Percentiles rank a stretch among this genome's conserved stretches.
Evolutionary conservation across 2,888 invertebrate species (phyloP).

Genomic region (Electrophaes corylata): DNA sequence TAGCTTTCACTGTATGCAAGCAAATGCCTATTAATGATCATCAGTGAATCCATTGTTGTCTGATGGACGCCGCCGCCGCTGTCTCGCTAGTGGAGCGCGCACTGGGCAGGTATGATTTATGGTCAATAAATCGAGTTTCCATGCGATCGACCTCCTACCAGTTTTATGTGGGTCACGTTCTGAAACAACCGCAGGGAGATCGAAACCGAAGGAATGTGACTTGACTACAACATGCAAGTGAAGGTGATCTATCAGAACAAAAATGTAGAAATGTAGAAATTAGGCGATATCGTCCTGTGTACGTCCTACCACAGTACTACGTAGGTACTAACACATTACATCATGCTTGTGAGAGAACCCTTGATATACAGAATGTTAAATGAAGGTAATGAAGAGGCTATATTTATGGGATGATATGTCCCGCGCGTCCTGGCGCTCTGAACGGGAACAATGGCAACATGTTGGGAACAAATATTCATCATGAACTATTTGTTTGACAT

Average conservation of each 20-base stretch:
- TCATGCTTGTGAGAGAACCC: not conserved
- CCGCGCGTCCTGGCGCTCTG: constrained; percentile 15
- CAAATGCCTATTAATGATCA: constrained; percentile 15
- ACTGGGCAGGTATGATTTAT: constrained; percentile 13
- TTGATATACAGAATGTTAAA: constrained; percentile 1
- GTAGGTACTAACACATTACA: too few relatives aligned
- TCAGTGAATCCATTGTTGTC: constrained; percentile 6
- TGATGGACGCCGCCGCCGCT: not conserved
- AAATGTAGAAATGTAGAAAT: not conserved
- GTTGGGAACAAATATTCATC: constrained; percentile 13
- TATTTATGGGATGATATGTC: not conserved
- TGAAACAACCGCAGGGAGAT: constrained; percentile 7
- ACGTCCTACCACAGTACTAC: too few relatives aligned
- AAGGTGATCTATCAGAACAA: constrained; percentile 4
- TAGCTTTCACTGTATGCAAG: constrained; percentile 18
- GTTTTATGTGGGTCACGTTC: constrained; percentile 28
- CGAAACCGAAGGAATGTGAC: constrained; percentile 13
- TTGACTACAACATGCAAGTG: constrained; percentile 1
- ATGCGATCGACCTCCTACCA: constrained; percentile 14
- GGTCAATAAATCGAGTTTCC: constrained; percentile 19
- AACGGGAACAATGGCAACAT: constrained; percentile 13
- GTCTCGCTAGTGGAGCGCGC: not conserved
- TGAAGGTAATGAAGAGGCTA: constrained; percentile 2
- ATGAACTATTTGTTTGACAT: constrained; percentile 20
- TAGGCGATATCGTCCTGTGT: not conserved